Evolutionary conservation across 2,797 vertebrate genomes (phyloP).

Genomic region (Xerus rutilus): DNA sequence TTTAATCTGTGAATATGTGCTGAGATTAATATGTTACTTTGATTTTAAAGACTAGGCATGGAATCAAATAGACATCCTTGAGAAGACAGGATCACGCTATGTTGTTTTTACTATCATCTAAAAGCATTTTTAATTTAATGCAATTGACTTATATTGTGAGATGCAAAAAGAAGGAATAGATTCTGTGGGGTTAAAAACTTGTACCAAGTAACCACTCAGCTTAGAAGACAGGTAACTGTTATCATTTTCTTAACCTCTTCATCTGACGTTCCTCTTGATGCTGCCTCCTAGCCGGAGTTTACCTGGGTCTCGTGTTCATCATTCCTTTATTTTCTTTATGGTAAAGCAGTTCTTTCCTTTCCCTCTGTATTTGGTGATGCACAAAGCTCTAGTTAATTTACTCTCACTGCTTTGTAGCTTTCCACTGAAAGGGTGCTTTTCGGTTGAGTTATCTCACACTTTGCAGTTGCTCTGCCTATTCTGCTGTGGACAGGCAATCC

Average conservation of each 20-base stretch:
- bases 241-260: background rate
- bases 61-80: background rate
- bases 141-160: background rate
- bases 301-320: background rate
- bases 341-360: background rate
- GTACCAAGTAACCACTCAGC: background rate
- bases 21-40: conserved; percentile 1
- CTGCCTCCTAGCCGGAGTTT: background rate
- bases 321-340: background rate
- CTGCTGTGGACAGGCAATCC: too few species aligned
- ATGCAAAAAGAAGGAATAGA: background rate
- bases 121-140: background rate
- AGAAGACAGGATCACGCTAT: background rate
- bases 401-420: background rate
- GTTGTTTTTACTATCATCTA: background rate
- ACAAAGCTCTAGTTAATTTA: background rate
- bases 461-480: background rate
- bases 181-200: background rate
- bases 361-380: too few species aligned
- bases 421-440: background rate
- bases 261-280: background rate
- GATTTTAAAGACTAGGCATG: background rate
- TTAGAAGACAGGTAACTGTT: background rate
- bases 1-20: background rate
- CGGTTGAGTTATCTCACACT: background rate